Evolutionary conservation across 1,140 invertebrate species (phyloP), one percentile per base, ranked within the genome.

Genomic region (Neocloeon triangulifer): DNA sequence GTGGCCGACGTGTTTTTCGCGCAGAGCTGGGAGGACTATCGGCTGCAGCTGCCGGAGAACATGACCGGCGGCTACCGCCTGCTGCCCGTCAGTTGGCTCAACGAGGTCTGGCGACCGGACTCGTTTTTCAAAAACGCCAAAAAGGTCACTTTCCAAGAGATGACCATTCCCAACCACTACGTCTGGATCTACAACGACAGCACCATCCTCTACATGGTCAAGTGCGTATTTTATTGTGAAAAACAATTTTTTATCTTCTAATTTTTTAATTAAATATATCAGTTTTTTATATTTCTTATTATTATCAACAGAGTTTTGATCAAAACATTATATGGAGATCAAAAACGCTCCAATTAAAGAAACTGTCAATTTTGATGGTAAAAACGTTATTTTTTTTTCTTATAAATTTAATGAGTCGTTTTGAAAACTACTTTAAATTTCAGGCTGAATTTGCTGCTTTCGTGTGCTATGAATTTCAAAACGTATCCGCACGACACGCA

Each of bases 111-210:
- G 81, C 57, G 80, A 28, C 81, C 81, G 0, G 81, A 82, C 55
- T 80, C 76, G 1, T 82, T 79, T 50, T 81, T 82, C 50, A 82
- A 82, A 49, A 82, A 82, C 49, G 81, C 81, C 20, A 88, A 88
- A 53, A 78, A 77, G 6, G 81, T 88, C 0, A 86, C 79, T 3
- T 88, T 88, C 46, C 80, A 86, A 51, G 82, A 79, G 0, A 88
- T 88, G 81, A 88, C 80, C 25, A 81, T 88, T 39, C 81, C 81
- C 0, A 88, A 88, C 55, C 81, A 88, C 46, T 84, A 84, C 41
- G 64, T 84, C 40, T 84, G 79, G 79, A 52, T 82, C 8, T 81
- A 81, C 49, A 81, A 80, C 49, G 77, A 82, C 46, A 81, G 82
- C 51, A 80, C 74, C 1, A 82, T 84, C 33, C 52, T 84, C 1